Evolutionary conservation across 2,888 invertebrate genomes (phyloP).

Genomic region (Sinelater perroti): DNA sequence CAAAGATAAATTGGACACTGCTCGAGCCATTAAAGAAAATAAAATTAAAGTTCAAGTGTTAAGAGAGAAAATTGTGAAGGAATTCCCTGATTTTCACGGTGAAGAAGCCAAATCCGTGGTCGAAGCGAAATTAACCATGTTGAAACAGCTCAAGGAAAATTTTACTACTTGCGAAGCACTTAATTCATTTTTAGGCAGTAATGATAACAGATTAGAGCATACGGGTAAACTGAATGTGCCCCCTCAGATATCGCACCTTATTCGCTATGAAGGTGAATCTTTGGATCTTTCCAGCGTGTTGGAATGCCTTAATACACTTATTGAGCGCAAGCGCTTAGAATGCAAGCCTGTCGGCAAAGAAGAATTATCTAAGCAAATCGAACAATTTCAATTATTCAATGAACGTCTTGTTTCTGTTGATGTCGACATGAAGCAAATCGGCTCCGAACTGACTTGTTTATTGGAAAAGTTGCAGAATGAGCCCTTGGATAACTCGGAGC

Average conservation of each 20-base stretch:
- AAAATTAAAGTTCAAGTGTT: constrained; percentile 42
- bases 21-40: constrained; percentile 39
- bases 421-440: neutral
- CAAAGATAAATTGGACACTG: constrained; percentile 37
- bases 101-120: constrained; percentile 7
- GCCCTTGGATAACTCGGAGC: neutral
- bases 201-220: constrained; percentile 20
- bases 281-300: constrained; percentile 17
- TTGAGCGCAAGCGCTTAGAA: constrained; percentile 9
- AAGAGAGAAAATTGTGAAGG: constrained; percentile 31
- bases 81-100: constrained; percentile 9
- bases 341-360: neutral
- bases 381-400: neutral
- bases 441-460: neutral
- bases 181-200: constrained; percentile 41
- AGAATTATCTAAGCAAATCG: constrained; percentile 1
- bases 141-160: constrained; percentile 39
- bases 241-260: constrained; percentile 7
- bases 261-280: constrained; percentile 1
- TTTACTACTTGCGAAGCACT: constrained; percentile 43
- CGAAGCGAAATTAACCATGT: constrained; percentile 31
- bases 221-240: constrained; percentile 11
- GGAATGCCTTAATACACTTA: constrained; percentile 4
- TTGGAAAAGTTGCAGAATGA: constrained; percentile 2
- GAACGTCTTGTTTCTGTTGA: neutral